Evolutionary conservation across 2,888 invertebrate species (phyloP).

Genomic region (Salticus scenicus): DNA sequence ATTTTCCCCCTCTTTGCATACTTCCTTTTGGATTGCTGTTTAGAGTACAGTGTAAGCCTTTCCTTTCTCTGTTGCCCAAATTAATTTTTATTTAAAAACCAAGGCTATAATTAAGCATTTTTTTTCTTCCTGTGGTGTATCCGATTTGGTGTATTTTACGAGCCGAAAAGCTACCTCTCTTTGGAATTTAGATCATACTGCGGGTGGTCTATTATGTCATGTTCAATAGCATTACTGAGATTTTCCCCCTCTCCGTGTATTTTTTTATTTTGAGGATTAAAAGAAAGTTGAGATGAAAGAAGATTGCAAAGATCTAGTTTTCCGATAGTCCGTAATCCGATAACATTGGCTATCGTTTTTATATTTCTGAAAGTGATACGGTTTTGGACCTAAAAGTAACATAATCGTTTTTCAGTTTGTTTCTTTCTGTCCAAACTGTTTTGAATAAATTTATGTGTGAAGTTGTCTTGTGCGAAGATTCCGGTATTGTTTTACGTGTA

Average conservation of each 20-base stretch:
- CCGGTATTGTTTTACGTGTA: neutral
- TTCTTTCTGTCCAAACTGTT: neutral
- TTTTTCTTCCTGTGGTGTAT: too few relatives aligned
- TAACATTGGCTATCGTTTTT: neutral
- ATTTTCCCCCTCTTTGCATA: too few relatives aligned
- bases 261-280: neutral
- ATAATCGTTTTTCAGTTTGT: neutral
- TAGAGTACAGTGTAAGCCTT: too few relatives aligned
- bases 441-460: neutral
- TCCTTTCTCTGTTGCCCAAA: too few relatives aligned
- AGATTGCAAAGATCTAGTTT: neutral
- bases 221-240: neutral
- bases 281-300: neutral
- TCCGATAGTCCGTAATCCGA: neutral
- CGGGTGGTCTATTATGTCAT: constrained; percentile 11
- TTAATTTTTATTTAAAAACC: too few relatives aligned
- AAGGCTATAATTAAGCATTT: too few relatives aligned
- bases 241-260: neutral
- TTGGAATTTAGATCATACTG: neutral
- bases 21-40: too few relatives aligned
- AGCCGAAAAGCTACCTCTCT: neutral
- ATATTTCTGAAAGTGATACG: neutral
- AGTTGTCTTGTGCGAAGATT: neutral
- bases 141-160: too few relatives aligned
- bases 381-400: neutral